These are phyloP conservation scores for Numenius arquata DNA, from an alignment of 2,113 vertebrate species.

Conservation along the genomic window DNA sequence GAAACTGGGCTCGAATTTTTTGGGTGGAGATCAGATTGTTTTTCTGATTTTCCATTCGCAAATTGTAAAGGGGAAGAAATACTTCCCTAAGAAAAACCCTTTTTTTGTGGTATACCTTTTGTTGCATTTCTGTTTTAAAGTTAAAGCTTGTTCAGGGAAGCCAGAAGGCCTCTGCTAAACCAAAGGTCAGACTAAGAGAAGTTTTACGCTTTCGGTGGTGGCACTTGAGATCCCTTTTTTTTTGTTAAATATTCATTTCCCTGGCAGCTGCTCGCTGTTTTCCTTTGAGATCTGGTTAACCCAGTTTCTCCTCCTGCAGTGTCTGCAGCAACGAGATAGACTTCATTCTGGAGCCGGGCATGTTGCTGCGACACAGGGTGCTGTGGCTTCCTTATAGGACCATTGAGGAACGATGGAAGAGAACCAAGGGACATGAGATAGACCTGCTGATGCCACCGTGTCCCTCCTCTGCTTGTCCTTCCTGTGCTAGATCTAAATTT, in stretches of 20 bases:
- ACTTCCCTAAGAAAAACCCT: not conserved
- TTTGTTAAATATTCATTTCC: not conserved
- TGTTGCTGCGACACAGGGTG: rapidly evolving
- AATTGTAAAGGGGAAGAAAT: not conserved
- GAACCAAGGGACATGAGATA: not conserved
- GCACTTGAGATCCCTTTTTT: not conserved
- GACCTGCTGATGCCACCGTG: not conserved
- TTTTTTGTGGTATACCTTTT: too few species aligned
- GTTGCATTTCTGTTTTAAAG: not conserved
- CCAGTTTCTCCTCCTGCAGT: not conserved
- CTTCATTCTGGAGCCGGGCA: not conserved
- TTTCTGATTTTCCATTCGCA: not conserved
- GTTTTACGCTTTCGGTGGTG: not conserved
- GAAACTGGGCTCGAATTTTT: not conserved
- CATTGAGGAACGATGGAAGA: not conserved
- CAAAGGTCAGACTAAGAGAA: not conserved
- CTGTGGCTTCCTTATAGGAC: not conserved
- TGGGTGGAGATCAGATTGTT: not conserved
- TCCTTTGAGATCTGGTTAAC: not conserved
- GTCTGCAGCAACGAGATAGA: not conserved
- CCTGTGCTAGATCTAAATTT: not conserved
- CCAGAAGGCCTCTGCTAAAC: not conserved
- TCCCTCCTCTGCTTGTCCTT: not conserved
- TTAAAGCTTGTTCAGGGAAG: not conserved
- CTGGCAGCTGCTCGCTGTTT: not conserved